Base-by-base conservation (phyloP, 2,888 invertebrate genomes). In the Heliconius charithonia region DNA sequence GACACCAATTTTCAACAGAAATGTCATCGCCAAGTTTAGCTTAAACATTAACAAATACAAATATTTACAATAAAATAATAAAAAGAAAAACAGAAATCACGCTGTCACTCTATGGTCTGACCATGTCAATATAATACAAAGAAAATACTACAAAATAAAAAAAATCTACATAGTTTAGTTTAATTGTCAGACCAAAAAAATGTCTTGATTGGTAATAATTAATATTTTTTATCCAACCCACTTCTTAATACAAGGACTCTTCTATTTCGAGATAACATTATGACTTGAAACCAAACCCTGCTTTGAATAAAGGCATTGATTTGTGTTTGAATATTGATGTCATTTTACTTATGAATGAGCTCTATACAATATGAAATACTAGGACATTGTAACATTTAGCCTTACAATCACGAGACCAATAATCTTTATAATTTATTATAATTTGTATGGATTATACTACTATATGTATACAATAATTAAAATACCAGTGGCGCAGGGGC, bases 231-330 rank as follows among this genome's bases (percentile, higher is more conserved):
- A 27, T 63, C 25, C 63, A 62, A 59, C 62, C 25, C 32, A 65
- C 45, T 77, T 65, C 27, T 72, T 12, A 12, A 32, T 72, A 77
- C 51, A 77, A 77, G 72, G 72, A 37, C 19, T 27, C 6, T 7
- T 41, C 37, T 65, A 71, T 77, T 59, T 32, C 6, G 66, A 51
- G 76, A 76, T 65, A 77, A 63, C 72, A 56, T 41, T 76, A 29
- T 32, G 6, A 65, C 56, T 72, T 71, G 71, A 77, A 71, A 71
- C 65, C 63, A 19, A 71, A 71, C 63, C 63, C 16, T 65, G 65
- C 65, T 51, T 67, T 72, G 12, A 72, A 77, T 71, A 63, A 71
- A 77, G 4, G 56, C 77, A 56, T 77, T 77, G 77, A 77, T 77
- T 77, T 77, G 65, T 12, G 51, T 72, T 72, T 0, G 72, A 59